Evolutionary conservation across 2,113 vertebrate genomes (phyloP).

Genomic region (Antechinus flavipes): DNA sequence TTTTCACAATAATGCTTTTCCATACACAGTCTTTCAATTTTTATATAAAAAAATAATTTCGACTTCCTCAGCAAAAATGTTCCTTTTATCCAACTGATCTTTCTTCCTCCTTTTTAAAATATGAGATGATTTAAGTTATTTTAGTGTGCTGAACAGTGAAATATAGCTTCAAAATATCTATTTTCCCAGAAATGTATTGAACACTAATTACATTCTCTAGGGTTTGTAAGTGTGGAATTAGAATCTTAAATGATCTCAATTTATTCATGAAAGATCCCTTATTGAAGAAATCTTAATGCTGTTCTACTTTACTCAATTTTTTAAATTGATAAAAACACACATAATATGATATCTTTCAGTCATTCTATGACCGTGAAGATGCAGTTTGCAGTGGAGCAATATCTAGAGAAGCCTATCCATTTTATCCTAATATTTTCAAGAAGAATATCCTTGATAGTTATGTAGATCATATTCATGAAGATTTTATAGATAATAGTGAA

Average conservation of each 20-base stretch:
- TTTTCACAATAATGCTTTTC: neutral
- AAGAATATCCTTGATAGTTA: neutral
- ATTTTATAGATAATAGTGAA: neutral
- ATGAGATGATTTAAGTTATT: neutral
- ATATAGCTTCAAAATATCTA: neutral
- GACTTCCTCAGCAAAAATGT: neutral
- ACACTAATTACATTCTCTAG: neutral
- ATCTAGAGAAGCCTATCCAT: neutral
- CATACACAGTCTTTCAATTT: neutral
- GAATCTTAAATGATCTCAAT: no score
- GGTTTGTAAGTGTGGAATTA: neutral
- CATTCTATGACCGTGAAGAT: neutral
- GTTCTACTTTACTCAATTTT: neutral
- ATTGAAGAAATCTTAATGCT: neutral
- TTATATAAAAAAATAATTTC: neutral
- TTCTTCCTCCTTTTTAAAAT: neutral
- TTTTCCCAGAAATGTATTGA: neutral
- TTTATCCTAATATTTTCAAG: neutral
- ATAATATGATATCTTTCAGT: neutral
- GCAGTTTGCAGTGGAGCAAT: neutral
- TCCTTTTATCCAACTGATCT: neutral
- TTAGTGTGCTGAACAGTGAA: neutral
- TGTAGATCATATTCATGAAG: neutral
- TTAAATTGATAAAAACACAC: neutral
- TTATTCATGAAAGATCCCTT: no score